These are phyloP conservation scores for Struthio camelus DNA, from an alignment of 2,113 vertebrate genomes.

Conservation along the genomic window DNA sequence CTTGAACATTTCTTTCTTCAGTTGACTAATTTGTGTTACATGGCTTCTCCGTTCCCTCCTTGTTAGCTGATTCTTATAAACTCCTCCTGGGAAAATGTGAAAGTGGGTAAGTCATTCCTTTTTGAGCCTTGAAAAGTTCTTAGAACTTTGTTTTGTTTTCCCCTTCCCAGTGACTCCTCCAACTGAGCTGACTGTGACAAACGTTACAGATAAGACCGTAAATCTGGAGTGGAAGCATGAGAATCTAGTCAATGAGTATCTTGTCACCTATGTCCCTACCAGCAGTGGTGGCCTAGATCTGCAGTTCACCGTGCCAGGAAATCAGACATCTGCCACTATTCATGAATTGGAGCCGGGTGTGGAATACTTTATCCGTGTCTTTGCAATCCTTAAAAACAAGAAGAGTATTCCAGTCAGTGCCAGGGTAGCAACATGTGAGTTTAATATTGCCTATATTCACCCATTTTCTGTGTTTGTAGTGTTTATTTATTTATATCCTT, in stretches of 20 bases:
- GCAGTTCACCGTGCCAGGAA: constrained; percentile 88
- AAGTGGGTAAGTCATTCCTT: neutral
- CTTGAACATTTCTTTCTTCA: constrained; percentile 28
- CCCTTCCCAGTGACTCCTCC: constrained; percentile 87
- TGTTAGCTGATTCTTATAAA: neutral
- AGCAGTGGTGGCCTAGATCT: constrained; percentile 87
- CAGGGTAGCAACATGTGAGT: constrained; percentile 91
- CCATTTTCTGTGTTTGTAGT: neutral
- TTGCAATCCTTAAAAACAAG: constrained; percentile 92
- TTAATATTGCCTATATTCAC: neutral
- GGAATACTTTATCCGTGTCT: constrained; percentile 95
- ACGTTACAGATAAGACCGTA: constrained; percentile 88
- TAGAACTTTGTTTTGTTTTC: neutral
- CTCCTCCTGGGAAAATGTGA: neutral
- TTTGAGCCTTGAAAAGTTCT: constrained; percentile 2
- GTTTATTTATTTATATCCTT: neutral
- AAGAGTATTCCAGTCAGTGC: constrained; percentile 94
- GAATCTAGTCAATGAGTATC: constrained; percentile 89
- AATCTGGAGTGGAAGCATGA: constrained; percentile 94
- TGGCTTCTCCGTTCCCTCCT: neutral
- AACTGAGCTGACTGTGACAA: constrained; percentile 87
- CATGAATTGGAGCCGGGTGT: constrained; percentile 92
- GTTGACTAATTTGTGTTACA: neutral
- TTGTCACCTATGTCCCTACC: constrained; percentile 89
- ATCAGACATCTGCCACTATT: constrained; percentile 86